A percentile compares a stretch with the other conserved stretches of the same genome.
phyloP scores from a whole-genome alignment of 2,113 vertebrate species.

The Catharus fuscescens region DNA sequence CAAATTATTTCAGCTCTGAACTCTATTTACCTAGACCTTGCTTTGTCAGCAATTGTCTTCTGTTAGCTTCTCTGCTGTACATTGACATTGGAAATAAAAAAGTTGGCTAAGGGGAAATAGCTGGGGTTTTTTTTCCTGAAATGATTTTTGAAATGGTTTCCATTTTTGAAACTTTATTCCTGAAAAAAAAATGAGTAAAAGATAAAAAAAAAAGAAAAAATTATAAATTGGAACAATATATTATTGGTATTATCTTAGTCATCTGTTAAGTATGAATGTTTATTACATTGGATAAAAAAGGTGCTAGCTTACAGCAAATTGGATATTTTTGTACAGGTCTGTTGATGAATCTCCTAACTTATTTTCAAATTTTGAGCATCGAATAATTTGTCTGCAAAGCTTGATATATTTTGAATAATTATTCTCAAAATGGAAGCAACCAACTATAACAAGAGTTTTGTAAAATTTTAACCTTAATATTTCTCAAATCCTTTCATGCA shows the following conservation, averaged over 20 bases:
- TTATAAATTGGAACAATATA: neutral
- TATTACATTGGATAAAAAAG: neutral
- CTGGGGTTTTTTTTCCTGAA: neutral
- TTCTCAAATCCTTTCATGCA: neutral
- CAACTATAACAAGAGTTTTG: neutral
- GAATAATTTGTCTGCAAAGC: neutral
- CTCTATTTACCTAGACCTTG: neutral
- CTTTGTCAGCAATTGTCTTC: neutral
- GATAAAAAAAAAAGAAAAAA: neutral
- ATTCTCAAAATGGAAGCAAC: neutral
- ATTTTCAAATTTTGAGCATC: neutral
- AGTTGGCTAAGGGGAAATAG: neutral
- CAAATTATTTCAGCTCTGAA: neutral
- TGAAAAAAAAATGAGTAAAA: neutral
- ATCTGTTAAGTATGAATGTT: neutral
- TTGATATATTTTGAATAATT: neutral
- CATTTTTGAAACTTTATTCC: neutral
- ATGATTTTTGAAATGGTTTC: fast-evolving
- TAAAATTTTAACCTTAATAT: neutral
- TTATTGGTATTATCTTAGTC: neutral
- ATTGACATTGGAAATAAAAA: neutral
- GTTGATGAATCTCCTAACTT: neutral
- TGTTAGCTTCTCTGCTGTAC: neutral
- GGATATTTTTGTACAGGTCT: neutral
- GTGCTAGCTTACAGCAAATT: neutral